Base-by-base conservation (phyloP, 2,113 vertebrate genomes). In the Phylloscopus whistleri region DNA sequence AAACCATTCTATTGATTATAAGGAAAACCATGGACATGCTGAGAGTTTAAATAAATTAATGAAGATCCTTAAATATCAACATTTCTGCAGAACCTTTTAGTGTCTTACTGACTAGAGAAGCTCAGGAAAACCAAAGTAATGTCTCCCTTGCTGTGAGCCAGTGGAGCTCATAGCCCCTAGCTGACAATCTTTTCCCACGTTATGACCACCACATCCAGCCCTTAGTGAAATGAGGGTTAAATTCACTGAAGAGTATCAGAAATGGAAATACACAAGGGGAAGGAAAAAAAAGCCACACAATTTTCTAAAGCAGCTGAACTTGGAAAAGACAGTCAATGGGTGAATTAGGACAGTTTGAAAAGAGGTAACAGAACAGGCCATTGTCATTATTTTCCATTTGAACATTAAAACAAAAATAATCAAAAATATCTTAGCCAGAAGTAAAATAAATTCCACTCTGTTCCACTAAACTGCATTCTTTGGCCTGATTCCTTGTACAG, bases 101-200 rank as follows among this genome's bases (percentile, higher is more conserved):
- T 95, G 62, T 91, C 68, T 95, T 95, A 93, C 84, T 92, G 84
- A 89, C 93, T 93, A 96, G 88, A 91, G 89, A 96, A 94, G 77
- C 90, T 90, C 77, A 95, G 86, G 70, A 96, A 79, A 94, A 91
- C 90, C 95, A 97, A 96, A 96, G 93, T 76, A 96, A 93, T 2
- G 1, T 93, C 89, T 94, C 77, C 79, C 95, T 96, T 87, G 72
- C 91, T 95, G 82, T 87, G 60, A 97, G 77, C 93, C 95, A 97
- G 76, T 84, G 80, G 89, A 97, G 62, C 68, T 94, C 96, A 76
- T 64, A 96, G 88, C 62, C 81, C 67, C 68, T 68, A 83, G 94
- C 72, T 89, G 84, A 89, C 76, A 96, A 35, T 73, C 49, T 90
- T 95, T 97, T 94, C 79, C 67, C 85, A 93, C 66, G 77, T 62